A percentile compares a stretch with the other conserved stretches of the same genome.
Evolutionary conservation across 1,140 invertebrate species (phyloP).

Genomic region (Aphaenogaster ashmeadi): DNA sequence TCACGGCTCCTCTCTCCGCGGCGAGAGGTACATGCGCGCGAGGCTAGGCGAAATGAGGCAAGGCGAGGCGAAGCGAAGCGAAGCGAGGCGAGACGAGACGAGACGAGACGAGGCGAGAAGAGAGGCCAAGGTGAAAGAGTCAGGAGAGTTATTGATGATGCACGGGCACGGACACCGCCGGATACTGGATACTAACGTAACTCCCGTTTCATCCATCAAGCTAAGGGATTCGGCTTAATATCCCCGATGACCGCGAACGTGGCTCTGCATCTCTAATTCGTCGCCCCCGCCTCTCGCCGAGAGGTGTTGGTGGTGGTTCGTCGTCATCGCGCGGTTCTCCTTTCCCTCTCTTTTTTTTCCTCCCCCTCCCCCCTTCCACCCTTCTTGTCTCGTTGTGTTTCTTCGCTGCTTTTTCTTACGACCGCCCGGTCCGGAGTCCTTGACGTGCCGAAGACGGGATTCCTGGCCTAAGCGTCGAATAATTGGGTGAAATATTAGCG

Average conservation of each 20-base stretch:
- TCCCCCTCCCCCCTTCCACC: not conserved
- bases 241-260: slow-evolving; percentile 73
- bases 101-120: not conserved
- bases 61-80: slow-evolving; percentile 1
- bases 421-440: slow-evolving; percentile 69
- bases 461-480: slow-evolving; percentile 60
- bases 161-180: slow-evolving; percentile 75
- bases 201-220: slow-evolving; percentile 78
- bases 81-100: not conserved
- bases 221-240: slow-evolving; percentile 77
- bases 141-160: slow-evolving; percentile 77
- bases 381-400: slow-evolving; percentile 47
- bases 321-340: slow-evolving; percentile 63
- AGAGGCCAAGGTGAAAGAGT: slow-evolving; percentile 66
- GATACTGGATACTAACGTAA: slow-evolving; percentile 77
- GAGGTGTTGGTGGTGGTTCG: not conserved
- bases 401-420: slow-evolving; percentile 73
- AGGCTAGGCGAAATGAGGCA: slow-evolving; percentile 24
- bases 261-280: slow-evolving; percentile 78
- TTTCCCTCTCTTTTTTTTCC: slow-evolving; percentile 39
- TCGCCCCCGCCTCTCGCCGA: slow-evolving; percentile 59
- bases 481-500: slow-evolving; percentile 65
- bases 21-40: slow-evolving; percentile 38
- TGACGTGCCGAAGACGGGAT: slow-evolving; percentile 62
- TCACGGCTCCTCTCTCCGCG: slow-evolving; percentile 18